Percentiles rank a stretch among this genome's conserved stretches.
phyloP scores from a whole-genome alignment of 2,113 vertebrate species.

The Tenrec ecaudatus region DNA sequence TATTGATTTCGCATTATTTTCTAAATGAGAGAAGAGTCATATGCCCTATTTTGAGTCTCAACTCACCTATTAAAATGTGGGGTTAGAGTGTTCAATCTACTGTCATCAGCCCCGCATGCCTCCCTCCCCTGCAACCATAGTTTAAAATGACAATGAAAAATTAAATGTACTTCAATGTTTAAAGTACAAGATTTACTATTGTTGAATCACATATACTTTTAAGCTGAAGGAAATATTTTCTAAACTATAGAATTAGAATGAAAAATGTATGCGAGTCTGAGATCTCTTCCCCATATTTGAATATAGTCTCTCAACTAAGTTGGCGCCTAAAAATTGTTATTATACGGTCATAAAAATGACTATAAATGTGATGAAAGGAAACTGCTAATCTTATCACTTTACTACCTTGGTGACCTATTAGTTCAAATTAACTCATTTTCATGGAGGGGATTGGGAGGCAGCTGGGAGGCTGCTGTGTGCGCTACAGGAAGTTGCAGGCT shows the following conservation, averaged over 20 bases:
- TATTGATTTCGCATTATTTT: background rate
- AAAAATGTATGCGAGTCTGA: background rate
- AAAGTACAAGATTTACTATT: background rate
- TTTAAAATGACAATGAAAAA: background rate
- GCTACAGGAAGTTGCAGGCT: slow-evolving; percentile 86
- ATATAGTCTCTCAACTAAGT: slow-evolving; percentile 17
- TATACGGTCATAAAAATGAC: slow-evolving; percentile 75
- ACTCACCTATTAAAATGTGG: background rate
- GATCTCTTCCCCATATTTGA: slow-evolving; percentile 20
- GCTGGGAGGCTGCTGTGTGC: slow-evolving; percentile 82
- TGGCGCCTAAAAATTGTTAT: slow-evolving; percentile 67
- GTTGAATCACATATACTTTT: slow-evolving; percentile 1
- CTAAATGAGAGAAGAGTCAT: slow-evolving; percentile 31
- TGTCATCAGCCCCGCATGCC: background rate
- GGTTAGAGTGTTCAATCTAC: slow-evolving; percentile 4
- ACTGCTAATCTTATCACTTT: slow-evolving; percentile 70
- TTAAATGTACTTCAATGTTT: slow-evolving; percentile 21
- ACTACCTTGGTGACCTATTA: slow-evolving; percentile 58
- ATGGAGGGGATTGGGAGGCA: slow-evolving; percentile 81
- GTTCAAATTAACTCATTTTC: slow-evolving; percentile 86
- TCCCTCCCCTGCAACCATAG: background rate
- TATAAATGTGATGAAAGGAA: slow-evolving; percentile 61
- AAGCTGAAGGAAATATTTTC: slow-evolving; percentile 51
- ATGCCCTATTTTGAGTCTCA: background rate
- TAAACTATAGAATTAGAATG: slow-evolving; percentile 29